Conservation (phyloP, 2,797 vertebrate genomes). For the Pseudochaenichthys georgianus region DNA sequence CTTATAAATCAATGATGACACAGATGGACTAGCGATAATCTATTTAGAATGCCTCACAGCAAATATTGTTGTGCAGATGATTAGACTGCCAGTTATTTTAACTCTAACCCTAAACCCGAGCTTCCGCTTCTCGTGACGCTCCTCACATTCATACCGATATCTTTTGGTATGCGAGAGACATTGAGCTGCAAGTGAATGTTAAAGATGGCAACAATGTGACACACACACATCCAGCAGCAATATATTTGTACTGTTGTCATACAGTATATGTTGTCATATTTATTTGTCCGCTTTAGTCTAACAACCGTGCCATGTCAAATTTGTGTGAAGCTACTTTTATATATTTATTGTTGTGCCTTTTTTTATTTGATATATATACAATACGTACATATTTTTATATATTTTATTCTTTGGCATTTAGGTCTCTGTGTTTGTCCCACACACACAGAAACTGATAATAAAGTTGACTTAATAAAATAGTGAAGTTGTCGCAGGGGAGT, state of each 20-base stretch:
- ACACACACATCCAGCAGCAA: no score
- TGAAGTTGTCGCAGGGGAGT: conserved; percentile 33
- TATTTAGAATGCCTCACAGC: conserved; percentile 99
- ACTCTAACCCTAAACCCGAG: conserved; percentile 80
- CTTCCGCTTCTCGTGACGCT: conserved; percentile 72
- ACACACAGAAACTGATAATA: no score
- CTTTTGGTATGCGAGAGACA: conserved; percentile 60
- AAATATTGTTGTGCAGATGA: conserved; percentile 99
- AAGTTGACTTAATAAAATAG: conserved; percentile 29
- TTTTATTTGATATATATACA: no score
- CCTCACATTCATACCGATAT: conserved; percentile 59
- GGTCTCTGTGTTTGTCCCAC: no score
- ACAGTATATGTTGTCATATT: no score
- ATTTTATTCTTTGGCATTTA: no score
- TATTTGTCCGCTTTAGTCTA: no score
- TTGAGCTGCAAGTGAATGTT: conserved; percentile 35
- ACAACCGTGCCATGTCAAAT: no score
- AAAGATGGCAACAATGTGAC: conserved; percentile 5
- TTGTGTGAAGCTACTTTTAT: no score
- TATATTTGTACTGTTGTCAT: no score
- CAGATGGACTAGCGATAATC: conserved; percentile 99
- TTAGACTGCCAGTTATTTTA: conserved; percentile 97
- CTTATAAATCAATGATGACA: conserved; percentile 99
- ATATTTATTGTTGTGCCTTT: no score
- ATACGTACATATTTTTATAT: no score